These are phyloP conservation scores for Ephydatia muelleri DNA, from an alignment of 37 sponge, comb jelly and placozoan genomes.

Conservation along the genomic window DNA sequence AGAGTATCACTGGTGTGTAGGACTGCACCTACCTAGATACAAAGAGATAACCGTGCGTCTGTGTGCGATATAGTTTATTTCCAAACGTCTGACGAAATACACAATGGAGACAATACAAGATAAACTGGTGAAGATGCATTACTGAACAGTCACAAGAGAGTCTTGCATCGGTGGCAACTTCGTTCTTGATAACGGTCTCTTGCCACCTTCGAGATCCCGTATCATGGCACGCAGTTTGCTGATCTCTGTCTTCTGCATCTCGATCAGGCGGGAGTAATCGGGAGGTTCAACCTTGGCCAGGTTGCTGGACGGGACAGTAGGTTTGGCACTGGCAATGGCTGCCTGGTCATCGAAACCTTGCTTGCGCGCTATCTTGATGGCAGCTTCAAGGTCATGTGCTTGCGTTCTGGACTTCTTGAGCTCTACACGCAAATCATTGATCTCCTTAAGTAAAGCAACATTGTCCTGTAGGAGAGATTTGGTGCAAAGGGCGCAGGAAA, in stretches of 20 bases:
- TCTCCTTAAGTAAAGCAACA: slow-evolving; percentile 92
- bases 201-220: slow-evolving; percentile 45
- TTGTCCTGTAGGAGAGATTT: slow-evolving; percentile 76
- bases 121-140: too few species aligned
- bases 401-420: slow-evolving; percentile 81
- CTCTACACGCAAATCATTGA: slow-evolving; percentile 92
- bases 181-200: slow-evolving; percentile 30
- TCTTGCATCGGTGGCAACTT: slow-evolving; percentile 67
- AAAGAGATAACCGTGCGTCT: background rate
- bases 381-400: slow-evolving; percentile 84
- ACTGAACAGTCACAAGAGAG: slow-evolving; percentile 11
- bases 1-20: slow-evolving; percentile 76
- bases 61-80: background rate
- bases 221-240: slow-evolving; percentile 72
- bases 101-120: background rate
- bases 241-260: slow-evolving; percentile 93
- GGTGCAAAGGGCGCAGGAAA: background rate
- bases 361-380: slow-evolving; percentile 78
- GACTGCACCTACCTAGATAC: slow-evolving; percentile 26
- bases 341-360: slow-evolving; percentile 77
- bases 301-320: slow-evolving; percentile 37
- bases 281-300: slow-evolving; percentile 67
- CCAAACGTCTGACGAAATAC: background rate
- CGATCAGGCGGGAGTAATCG: slow-evolving; percentile 72
- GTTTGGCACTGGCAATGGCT: slow-evolving; percentile 15